phyloP scores from a whole-genome alignment of 2,797 vertebrate species.

The Brachyrhaphis roseni region DNA sequence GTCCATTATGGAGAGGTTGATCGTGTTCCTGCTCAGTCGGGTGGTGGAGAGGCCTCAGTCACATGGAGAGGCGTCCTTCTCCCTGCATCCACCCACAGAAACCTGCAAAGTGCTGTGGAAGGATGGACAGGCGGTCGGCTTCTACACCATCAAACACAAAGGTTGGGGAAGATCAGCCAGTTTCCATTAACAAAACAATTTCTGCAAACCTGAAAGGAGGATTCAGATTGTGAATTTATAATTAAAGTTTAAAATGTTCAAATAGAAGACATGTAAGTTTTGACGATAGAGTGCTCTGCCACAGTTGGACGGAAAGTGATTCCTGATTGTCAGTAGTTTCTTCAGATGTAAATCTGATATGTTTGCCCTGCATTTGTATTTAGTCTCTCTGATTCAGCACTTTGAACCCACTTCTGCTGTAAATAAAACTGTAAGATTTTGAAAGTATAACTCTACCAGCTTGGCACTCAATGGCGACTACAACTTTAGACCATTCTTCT shows the following conservation, averaged over 20 bases:
- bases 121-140: constrained; percentile 85
- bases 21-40: constrained; percentile 91
- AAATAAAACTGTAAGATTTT: not conserved
- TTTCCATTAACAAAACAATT: not conserved
- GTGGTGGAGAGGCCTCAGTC: constrained; percentile 81
- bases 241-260: not conserved
- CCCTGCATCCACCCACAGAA: constrained; percentile 84
- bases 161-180: constrained; percentile 59
- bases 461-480: not conserved
- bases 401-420: not conserved
- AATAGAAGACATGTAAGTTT: not conserved
- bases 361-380: not conserved
- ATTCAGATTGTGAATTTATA: not conserved
- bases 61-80: constrained; percentile 78
- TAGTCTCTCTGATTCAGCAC: not conserved
- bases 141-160: constrained; percentile 91
- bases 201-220: not conserved
- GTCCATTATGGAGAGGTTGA: constrained; percentile 87
- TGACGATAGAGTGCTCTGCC: not conserved
- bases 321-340: not conserved
- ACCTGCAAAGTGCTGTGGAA: constrained; percentile 90
- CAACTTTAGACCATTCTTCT: not conserved
- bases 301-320: not conserved
- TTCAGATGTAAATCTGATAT: not conserved
- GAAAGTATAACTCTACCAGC: not conserved